These are phyloP conservation scores for Macquaria ambigua DNA, from an alignment of 2,113 vertebrate species.

Conservation along the genomic window DNA sequence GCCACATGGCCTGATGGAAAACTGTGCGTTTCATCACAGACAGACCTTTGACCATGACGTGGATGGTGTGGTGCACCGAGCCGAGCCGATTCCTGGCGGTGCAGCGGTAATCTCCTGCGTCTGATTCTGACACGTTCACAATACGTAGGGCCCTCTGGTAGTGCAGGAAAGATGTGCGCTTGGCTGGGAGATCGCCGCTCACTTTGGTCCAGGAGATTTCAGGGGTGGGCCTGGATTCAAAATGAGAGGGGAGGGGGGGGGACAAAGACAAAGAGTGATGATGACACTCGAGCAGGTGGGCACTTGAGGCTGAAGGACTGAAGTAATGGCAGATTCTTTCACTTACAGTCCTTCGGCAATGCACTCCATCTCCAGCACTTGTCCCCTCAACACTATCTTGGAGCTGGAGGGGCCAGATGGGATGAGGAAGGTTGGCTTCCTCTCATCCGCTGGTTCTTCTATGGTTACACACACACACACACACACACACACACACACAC, in stretches of 20 bases:
- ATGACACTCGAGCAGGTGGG: conserved; percentile 27
- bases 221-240: conserved; percentile 90
- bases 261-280: conserved; percentile 20
- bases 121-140: conserved; percentile 90
- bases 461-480: conserved; percentile 43
- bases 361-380: conserved; percentile 93
- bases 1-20: conserved; percentile 10
- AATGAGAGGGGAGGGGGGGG: background rate
- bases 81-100: conserved; percentile 88
- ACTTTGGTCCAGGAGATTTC: conserved; percentile 92
- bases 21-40: conserved; percentile 32
- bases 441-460: conserved; percentile 90
- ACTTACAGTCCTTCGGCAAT: conserved; percentile 98
- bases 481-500: background rate
- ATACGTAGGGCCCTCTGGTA: conserved; percentile 94
- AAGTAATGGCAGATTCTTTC: conserved; percentile 21
- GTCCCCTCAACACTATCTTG: conserved; percentile 93
- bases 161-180: conserved; percentile 88
- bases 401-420: conserved; percentile 88
- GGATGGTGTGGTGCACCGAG: conserved; percentile 88
- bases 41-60: conserved; percentile 93
- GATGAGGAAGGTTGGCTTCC: conserved; percentile 90
- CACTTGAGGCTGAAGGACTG: conserved; percentile 7
- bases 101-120: conserved; percentile 95
- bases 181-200: conserved; percentile 88